A percentile compares a stretch with the other conserved stretches of the same genome.
Conservation (phyloP, 2,797 vertebrate genomes). For the Spinibarbus caldwelli region DNA sequence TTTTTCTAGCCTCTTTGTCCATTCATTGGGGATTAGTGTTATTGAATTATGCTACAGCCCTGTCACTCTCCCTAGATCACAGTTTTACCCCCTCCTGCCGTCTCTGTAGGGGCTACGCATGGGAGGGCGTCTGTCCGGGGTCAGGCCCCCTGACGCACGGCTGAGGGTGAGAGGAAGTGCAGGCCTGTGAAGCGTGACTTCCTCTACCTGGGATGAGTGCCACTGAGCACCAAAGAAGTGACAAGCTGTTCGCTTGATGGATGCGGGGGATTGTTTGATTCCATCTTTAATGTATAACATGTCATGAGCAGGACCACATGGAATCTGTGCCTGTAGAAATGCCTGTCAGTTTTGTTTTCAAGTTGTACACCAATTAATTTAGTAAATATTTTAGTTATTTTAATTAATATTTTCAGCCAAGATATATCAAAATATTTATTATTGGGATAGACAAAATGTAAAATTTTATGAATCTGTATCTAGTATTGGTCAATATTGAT, state of each 20-base stretch:
- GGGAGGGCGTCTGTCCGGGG: conserved; percentile 25
- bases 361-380: neutral
- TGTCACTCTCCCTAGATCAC: conserved; percentile 49
- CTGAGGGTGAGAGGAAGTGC: conserved; percentile 62
- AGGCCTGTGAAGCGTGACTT: conserved; percentile 59
- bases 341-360: neutral
- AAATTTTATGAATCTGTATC: neutral
- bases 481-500: neutral
- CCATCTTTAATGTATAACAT: conserved; percentile 25
- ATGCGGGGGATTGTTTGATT: neutral
- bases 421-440: neutral
- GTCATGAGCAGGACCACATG: neutral
- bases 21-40: conserved; percentile 82
- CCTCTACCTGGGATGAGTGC: conserved; percentile 45
- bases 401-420: neutral
- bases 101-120: conserved; percentile 27
- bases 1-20: conserved; percentile 70
- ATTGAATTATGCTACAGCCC: conserved; percentile 78
- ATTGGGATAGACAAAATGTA: neutral
- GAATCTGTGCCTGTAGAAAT: neutral
- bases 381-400: neutral
- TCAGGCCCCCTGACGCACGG: conserved; percentile 34
- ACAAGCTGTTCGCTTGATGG: conserved; percentile 28
- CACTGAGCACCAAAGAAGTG: conserved; percentile 26
- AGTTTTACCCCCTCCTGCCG: conserved; percentile 25